A percentile compares a stretch with the other conserved stretches of the same genome.
Evolutionary conservation across 92 coral and sea anemone species (phyloP).

Genomic region (Porites evermanni): DNA sequence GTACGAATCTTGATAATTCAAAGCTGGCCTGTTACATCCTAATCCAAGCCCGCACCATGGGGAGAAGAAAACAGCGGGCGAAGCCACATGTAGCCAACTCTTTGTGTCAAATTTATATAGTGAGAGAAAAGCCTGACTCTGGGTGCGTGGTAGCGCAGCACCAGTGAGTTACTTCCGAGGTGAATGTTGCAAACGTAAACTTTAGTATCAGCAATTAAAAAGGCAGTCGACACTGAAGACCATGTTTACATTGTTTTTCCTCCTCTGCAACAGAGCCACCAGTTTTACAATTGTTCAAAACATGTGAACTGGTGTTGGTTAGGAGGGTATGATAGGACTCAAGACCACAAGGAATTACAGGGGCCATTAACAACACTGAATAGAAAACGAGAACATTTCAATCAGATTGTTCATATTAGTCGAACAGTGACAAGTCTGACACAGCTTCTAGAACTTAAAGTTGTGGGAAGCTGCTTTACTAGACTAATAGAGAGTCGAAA

Average conservation of each 20-base stretch:
- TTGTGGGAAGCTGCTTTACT: background rate
- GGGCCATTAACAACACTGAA: background rate
- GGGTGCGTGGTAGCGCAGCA: background rate
- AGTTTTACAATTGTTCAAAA: slow-evolving; percentile 3
- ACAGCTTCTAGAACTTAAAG: too few relatives aligned
- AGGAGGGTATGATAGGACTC: background rate
- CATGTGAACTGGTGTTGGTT: slow-evolving; percentile 1
- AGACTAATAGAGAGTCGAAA: too few relatives aligned
- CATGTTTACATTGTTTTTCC: slow-evolving; percentile 23
- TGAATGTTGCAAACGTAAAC: slow-evolving; percentile 21
- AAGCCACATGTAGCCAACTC: too few relatives aligned
- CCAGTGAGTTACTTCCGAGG: background rate
- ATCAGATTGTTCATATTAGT: too few relatives aligned
- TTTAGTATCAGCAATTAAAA: background rate
- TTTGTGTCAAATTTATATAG: too few relatives aligned
- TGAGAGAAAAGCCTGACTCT: too few relatives aligned
- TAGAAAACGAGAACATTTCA: background rate
- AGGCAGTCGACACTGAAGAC: slow-evolving; percentile 27
- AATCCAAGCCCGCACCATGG: too few relatives aligned
- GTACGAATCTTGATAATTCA: too few relatives aligned
- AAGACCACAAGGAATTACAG: background rate
- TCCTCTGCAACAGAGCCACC: background rate
- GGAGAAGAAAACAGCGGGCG: too few relatives aligned
- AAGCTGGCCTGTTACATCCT: too few relatives aligned
- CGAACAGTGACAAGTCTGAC: too few relatives aligned